phyloP scores from a whole-genome alignment of 2,888 invertebrate genomes.

The Plagodis dolabraria region DNA sequence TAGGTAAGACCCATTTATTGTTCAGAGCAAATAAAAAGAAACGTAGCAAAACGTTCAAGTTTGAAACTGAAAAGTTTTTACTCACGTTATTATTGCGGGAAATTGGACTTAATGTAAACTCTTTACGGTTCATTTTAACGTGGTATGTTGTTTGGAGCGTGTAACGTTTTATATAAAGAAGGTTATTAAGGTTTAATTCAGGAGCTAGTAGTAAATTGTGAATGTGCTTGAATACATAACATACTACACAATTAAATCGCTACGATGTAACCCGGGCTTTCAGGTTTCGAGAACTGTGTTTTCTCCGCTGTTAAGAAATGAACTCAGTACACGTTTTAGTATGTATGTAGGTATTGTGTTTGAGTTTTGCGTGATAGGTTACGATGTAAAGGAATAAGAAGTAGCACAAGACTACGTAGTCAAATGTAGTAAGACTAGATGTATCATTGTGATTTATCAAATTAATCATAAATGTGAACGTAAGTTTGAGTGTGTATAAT shows the following conservation, averaged over 20 bases:
- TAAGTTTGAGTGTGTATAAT: no score
- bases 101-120: slow-evolving; percentile 33
- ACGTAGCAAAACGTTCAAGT: slow-evolving; percentile 53
- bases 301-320: slow-evolving; percentile 13
- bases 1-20: slow-evolving; percentile 74
- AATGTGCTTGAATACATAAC: slow-evolving; percentile 64
- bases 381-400: slow-evolving; percentile 2
- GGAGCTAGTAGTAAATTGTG: slow-evolving; percentile 68
- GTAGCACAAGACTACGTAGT: background rate
- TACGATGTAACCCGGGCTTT: slow-evolving; percentile 49
- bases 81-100: slow-evolving; percentile 28
- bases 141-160: slow-evolving; percentile 29
- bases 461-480: no score
- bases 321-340: background rate
- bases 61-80: slow-evolving; percentile 46
- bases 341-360: slow-evolving; percentile 1
- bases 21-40: slow-evolving; percentile 76
- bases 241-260: slow-evolving; percentile 60
- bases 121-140: slow-evolving; percentile 44
- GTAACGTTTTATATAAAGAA: slow-evolving; percentile 38
- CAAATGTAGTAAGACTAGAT: slow-evolving; percentile 1
- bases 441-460: background rate
- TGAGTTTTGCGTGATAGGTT: slow-evolving; percentile 14
- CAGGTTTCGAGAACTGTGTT: slow-evolving; percentile 38
- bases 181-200: slow-evolving; percentile 71